Conservation (phyloP, 2,797 vertebrate genomes). For the Uromys caudimaculatus region DNA sequence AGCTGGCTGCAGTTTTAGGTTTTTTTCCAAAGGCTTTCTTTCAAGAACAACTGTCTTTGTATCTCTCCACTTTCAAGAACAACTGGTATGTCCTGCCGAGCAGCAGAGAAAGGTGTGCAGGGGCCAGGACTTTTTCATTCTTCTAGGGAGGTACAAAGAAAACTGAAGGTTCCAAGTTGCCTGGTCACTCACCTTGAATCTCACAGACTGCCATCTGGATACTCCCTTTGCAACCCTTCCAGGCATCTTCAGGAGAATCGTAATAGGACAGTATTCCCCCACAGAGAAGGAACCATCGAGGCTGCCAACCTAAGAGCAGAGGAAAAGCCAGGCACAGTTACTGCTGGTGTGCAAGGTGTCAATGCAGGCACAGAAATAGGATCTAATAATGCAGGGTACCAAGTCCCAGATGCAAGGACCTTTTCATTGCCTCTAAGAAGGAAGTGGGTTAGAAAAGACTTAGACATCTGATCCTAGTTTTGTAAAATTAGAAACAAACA, state of each 20-base stretch:
- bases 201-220: slow-evolving; percentile 99
- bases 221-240: slow-evolving; percentile 99
- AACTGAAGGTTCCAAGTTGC: neutral
- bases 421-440: neutral
- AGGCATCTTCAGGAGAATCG: slow-evolving; percentile 98
- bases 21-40: slow-evolving; percentile 7
- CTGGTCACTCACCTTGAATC: slow-evolving; percentile 94
- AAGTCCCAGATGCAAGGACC: neutral
- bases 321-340: slow-evolving; percentile 13
- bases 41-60: neutral
- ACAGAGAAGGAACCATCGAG: slow-evolving; percentile 98
- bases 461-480: neutral
- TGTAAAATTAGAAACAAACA: slow-evolving; percentile 28
- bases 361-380: neutral
- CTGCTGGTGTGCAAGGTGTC: neutral
- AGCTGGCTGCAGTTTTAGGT: neutral
- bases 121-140: neutral
- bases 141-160: neutral
- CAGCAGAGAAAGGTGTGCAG: neutral
- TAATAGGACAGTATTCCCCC: slow-evolving; percentile 98
- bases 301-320: slow-evolving; percentile 95
- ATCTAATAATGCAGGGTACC: neutral
- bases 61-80: neutral
- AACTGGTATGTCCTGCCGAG: neutral
- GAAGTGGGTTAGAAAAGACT: neutral